Evolutionary conservation across 2,888 invertebrate species (phyloP).

Genomic region (Tetramorium bicarinatum): DNA sequence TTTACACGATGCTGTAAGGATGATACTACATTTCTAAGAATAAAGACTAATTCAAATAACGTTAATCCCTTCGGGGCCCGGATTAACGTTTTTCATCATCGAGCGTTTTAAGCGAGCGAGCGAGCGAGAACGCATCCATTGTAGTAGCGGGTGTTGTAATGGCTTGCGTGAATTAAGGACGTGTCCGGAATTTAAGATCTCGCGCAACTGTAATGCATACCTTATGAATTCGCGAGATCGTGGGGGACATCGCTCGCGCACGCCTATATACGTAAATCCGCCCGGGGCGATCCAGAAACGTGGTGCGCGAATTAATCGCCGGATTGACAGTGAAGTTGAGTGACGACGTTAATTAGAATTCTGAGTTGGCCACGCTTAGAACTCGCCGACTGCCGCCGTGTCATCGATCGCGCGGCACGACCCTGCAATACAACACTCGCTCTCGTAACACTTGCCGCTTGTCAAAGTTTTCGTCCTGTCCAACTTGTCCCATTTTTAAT

Average conservation of each 20-base stretch:
- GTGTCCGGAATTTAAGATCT: conserved; percentile 62
- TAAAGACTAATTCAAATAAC: neutral
- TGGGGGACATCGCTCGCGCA: conserved; percentile 25
- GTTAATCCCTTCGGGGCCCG: neutral
- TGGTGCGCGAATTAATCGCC: conserved; percentile 69
- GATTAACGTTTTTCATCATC: conserved; percentile 3
- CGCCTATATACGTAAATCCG: conserved; percentile 62
- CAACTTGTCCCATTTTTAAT: neutral
- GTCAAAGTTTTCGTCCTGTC: neutral
- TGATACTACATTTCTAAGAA: neutral
- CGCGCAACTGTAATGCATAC: conserved; percentile 37
- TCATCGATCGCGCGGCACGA: conserved; percentile 47
- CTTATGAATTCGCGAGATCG: conserved; percentile 71
- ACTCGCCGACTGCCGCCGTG: conserved; percentile 58
- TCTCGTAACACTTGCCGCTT: neutral
- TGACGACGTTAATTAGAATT: conserved; percentile 62
- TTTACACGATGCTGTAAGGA: no score
- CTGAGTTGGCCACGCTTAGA: conserved; percentile 56
- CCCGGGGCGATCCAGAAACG: conserved; percentile 64
- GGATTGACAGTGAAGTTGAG: conserved; percentile 69
- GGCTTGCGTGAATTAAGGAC: conserved; percentile 68
- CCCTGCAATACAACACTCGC: neutral
- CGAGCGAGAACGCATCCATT: conserved; percentile 64
- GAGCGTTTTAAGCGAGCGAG: conserved; percentile 46
- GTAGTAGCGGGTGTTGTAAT: conserved; percentile 69